These are phyloP conservation scores for Ganaspis brasiliensis DNA, from an alignment of 2,888 invertebrate genomes.

Conservation along the genomic window DNA sequence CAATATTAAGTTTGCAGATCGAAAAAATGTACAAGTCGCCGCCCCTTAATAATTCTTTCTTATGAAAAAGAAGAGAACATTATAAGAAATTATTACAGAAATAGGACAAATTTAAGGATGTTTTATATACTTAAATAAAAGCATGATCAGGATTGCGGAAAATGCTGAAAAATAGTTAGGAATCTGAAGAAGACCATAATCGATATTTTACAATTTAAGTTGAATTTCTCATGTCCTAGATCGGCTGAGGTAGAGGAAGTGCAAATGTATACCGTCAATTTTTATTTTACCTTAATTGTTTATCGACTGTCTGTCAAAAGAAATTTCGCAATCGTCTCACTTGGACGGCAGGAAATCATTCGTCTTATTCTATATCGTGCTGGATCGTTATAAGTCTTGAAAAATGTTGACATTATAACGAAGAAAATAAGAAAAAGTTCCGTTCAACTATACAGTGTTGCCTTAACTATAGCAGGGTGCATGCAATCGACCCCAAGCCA, in stretches of 20 bases:
- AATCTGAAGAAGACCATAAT: not conserved
- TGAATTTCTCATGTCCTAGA: conserved; percentile 14
- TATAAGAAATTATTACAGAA: too few relatives aligned
- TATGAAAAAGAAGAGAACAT: too few relatives aligned
- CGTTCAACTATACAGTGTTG: not conserved
- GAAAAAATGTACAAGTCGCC: too few relatives aligned
- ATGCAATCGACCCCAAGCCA: conserved; percentile 18
- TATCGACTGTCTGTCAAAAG: conserved; percentile 25
- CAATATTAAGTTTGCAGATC: too few relatives aligned
- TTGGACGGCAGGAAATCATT: not conserved
- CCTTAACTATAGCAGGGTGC: not conserved
- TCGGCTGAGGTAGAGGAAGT: not conserved
- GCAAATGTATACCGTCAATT: conserved; percentile 5
- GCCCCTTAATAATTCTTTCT: too few relatives aligned
- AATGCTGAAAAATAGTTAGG: too few relatives aligned
- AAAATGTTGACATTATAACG: conserved; percentile 1
- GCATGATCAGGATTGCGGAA: not conserved
- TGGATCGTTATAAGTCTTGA: conserved; percentile 1
- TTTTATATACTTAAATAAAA: not conserved
- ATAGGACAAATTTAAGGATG: not conserved
- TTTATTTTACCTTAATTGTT: conserved; percentile 5
- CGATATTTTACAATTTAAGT: not conserved
- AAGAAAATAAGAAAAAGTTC: not conserved
- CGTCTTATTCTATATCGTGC: conserved; percentile 10
- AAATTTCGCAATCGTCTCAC: not conserved